A percentile compares a stretch with the other conserved stretches of the same genome.
Conservation (phyloP, 1,140 invertebrate species). For the Micrasema longulum region DNA sequence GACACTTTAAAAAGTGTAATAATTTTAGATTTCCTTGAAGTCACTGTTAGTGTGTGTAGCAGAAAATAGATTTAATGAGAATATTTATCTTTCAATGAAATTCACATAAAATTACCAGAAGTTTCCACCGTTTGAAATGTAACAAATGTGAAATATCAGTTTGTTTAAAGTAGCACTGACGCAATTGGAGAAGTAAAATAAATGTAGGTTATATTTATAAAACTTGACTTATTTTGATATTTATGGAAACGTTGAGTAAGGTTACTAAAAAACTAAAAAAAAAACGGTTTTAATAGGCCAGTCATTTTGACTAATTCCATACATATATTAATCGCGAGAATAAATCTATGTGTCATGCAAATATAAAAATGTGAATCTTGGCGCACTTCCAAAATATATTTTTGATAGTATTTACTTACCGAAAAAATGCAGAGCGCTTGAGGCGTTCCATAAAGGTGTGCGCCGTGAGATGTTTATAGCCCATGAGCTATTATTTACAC, state of each 20-base stretch:
- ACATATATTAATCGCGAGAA: constrained; percentile 48
- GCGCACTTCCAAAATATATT: constrained; percentile 48
- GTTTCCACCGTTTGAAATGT: constrained; percentile 8
- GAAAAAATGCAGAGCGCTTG: constrained; percentile 52
- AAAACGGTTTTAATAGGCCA: constrained; percentile 37
- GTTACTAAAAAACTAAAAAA: constrained; percentile 4
- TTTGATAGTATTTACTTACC: constrained; percentile 49
- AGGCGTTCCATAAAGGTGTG: constrained; percentile 46
- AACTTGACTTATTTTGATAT: constrained; percentile 43
- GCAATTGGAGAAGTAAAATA: constrained; percentile 34
- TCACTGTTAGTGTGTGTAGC: constrained; percentile 6
- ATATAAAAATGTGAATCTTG: constrained; percentile 51
- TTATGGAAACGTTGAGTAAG: constrained; percentile 37
- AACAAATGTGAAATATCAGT: constrained; percentile 24
- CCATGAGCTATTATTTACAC: constrained; percentile 45
- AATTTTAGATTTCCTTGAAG: background rate
- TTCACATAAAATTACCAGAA: background rate
- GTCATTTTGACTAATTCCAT: constrained; percentile 31
- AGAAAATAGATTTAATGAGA: constrained; percentile 18
- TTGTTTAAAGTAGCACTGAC: constrained; percentile 32
- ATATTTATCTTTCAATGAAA: background rate
- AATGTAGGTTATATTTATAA: constrained; percentile 24
- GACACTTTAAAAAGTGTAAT: too few relatives aligned
- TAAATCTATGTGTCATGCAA: constrained; percentile 55
- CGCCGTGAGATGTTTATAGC: constrained; percentile 49